phyloP scores from a whole-genome alignment of 1,140 invertebrate species.

The Oppia nitens region DNA sequence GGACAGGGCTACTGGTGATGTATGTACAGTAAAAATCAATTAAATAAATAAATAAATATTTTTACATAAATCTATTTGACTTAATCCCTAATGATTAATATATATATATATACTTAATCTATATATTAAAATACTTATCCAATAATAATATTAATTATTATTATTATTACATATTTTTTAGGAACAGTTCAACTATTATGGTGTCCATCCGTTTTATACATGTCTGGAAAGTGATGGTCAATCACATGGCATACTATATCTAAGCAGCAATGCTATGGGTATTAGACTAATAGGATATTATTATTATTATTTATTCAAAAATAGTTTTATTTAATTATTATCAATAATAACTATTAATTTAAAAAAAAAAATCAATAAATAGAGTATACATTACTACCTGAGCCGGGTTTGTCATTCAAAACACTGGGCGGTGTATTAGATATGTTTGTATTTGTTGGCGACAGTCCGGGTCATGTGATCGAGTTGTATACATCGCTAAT shows the following conservation, averaged over 20 bases:
- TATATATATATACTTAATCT: no score
- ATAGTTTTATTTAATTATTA: no score
- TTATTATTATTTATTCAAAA: neutral
- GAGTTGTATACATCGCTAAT: constrained; percentile 32
- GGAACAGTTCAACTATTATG: no score
- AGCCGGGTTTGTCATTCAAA: neutral
- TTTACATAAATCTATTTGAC: no score
- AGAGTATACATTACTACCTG: neutral
- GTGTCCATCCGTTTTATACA: constrained; percentile 65
- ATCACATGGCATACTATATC: constrained; percentile 50
- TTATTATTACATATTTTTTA: constrained; percentile 37
- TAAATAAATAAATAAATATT: no score
- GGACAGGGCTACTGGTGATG: constrained; percentile 12
- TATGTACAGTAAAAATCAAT: no score
- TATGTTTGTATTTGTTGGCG: constrained; percentile 3
- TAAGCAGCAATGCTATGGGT: constrained; percentile 23
- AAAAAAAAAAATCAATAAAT: no score
- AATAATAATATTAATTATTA: no score
- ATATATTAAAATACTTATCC: no score
- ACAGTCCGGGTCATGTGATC: neutral
- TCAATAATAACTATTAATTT: no score
- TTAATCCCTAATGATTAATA: no score
- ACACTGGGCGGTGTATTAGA: constrained; percentile 4
- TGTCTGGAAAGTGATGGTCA: constrained; percentile 40
- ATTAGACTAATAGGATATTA: neutral